phyloP scores from a whole-genome alignment of 2,113 vertebrate genomes.

The Suricata suricatta region DNA sequence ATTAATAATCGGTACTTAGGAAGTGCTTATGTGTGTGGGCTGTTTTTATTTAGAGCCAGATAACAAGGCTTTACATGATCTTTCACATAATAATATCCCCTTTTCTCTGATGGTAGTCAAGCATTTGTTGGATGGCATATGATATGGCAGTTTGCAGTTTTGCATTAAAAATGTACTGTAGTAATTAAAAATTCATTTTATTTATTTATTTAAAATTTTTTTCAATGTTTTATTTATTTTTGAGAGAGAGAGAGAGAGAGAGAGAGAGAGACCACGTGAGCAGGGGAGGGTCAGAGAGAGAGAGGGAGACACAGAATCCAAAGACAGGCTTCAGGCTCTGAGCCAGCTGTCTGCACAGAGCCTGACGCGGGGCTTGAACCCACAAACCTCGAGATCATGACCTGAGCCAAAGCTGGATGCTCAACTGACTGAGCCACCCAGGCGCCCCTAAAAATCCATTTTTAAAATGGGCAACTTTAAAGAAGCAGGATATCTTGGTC shows the following conservation, averaged over 20 bases:
- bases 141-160: constrained; percentile 14
- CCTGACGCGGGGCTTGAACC: too few species aligned
- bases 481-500: neutral
- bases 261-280: too few species aligned
- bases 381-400: too few species aligned
- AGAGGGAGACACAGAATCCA: too few species aligned
- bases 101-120: neutral
- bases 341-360: too few species aligned
- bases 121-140: neutral
- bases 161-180: constrained; percentile 3
- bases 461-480: neutral
- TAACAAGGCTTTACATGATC: constrained; percentile 4
- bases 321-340: too few species aligned
- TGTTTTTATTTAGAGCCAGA: constrained; percentile 39
- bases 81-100: neutral
- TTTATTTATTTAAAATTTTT: neutral
- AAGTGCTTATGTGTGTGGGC: neutral
- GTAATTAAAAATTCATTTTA: constrained; percentile 27
- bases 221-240: too few species aligned
- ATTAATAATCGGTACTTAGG: constrained; percentile 56
- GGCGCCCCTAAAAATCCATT: neutral
- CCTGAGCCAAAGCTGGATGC: too few species aligned
- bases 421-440: too few species aligned
- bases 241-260: too few species aligned
- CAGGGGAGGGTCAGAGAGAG: too few species aligned